These are phyloP conservation scores for Mantis religiosa DNA, from an alignment of 2,888 invertebrate genomes.

Conservation along the genomic window DNA sequence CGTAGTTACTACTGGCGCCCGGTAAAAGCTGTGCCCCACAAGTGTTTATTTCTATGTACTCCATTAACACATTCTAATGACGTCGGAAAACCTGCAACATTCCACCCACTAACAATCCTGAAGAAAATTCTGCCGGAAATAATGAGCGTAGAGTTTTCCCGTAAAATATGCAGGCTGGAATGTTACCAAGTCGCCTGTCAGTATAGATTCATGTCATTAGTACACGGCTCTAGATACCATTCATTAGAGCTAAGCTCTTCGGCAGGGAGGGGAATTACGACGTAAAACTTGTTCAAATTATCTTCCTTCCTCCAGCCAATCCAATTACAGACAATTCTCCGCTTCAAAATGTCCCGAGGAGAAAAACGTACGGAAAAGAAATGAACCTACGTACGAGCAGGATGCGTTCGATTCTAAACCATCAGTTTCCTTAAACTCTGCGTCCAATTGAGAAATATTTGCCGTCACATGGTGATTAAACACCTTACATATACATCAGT, in stretches of 20 bases:
- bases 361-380: background rate
- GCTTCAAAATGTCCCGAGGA: background rate
- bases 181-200: background rate
- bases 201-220: background rate
- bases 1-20: background rate
- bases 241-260: background rate
- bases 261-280: background rate
- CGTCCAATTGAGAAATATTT: too few species aligned
- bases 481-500: too few species aligned
- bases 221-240: background rate
- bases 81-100: background rate
- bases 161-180: background rate
- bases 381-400: background rate
- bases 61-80: background rate
- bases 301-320: background rate
- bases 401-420: too few species aligned
- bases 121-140: background rate
- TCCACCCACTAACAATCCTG: too few species aligned
- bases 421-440: too few species aligned
- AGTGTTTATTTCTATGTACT: background rate
- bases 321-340: background rate
- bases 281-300: background rate
- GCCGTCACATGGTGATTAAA: too few species aligned
- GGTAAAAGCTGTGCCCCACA: background rate
- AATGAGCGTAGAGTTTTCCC: background rate